These are phyloP conservation scores for Arge pagana DNA, from an alignment of 2,888 invertebrate species.

Conservation along the genomic window DNA sequence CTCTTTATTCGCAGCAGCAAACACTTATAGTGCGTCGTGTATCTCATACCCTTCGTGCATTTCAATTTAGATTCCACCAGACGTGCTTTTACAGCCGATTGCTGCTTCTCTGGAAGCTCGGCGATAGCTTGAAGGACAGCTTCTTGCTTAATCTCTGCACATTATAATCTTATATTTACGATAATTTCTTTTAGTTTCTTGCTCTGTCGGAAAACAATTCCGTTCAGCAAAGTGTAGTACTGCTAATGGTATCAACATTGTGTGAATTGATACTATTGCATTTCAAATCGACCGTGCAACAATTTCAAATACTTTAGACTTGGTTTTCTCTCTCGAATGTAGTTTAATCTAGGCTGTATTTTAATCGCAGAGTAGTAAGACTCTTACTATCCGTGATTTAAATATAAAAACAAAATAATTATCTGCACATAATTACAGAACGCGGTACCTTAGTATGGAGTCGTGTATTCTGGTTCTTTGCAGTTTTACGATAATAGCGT, in stretches of 20 bases:
- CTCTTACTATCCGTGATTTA: too few species aligned
- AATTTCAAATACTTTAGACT: conserved; percentile 1
- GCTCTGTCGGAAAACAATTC: conserved; percentile 1
- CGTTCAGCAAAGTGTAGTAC: neutral
- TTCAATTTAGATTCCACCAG: conserved; percentile 20
- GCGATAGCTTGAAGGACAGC: conserved; percentile 17
- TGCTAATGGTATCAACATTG: too few species aligned
- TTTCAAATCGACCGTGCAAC: too few species aligned
- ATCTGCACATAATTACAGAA: conserved; percentile 8
- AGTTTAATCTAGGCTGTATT: conserved; percentile 8
- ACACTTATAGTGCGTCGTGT: conserved; percentile 25
- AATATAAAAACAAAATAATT: neutral
- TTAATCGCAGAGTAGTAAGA: too few species aligned
- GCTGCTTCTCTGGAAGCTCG: conserved; percentile 16
- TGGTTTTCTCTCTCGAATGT: conserved; percentile 4
- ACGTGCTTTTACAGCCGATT: conserved; percentile 17
- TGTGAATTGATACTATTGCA: too few species aligned
- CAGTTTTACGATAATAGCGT: conserved; percentile 4
- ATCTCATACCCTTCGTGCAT: conserved; percentile 22
- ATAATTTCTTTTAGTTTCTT: conserved; percentile 11
- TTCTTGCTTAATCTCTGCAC: conserved; percentile 6
- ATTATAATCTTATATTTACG: conserved; percentile 15
- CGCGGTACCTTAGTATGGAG: conserved; percentile 5
- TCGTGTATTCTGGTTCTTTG: conserved; percentile 1
- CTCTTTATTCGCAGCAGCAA: conserved; percentile 26